Evolutionary conservation across 2,113 vertebrate genomes (phyloP).

Genomic region (Gopherus evgoodei): DNA sequence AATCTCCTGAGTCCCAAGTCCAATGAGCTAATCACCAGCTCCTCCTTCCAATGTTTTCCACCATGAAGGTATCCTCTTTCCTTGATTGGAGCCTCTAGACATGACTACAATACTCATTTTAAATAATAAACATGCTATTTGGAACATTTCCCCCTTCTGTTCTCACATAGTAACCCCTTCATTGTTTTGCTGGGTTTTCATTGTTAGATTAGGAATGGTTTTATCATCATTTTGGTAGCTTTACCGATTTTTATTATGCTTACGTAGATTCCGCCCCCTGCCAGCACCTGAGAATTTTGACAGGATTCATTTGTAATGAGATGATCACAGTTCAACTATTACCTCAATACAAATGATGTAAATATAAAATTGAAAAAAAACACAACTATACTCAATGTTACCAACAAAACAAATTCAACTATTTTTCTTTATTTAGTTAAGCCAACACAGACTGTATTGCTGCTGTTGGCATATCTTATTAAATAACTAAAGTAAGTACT

Average conservation of each 20-base stretch:
- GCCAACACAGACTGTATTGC: background rate
- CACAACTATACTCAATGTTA: background rate
- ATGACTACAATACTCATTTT: background rate
- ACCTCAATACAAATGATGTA: background rate
- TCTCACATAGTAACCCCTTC: background rate
- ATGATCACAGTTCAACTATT: background rate
- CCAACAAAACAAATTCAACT: background rate
- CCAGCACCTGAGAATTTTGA: no score
- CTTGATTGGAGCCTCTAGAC: background rate
- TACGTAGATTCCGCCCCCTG: background rate
- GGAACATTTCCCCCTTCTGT: background rate
- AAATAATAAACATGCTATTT: background rate
- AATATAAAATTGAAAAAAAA: background rate
- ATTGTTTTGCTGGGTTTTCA: background rate
- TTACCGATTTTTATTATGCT: background rate
- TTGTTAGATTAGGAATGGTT: background rate
- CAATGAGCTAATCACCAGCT: background rate
- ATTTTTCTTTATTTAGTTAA: background rate
- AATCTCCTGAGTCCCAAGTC: background rate
- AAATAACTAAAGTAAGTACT: background rate
- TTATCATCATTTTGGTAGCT: background rate
- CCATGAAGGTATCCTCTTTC: background rate
- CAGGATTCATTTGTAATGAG: background rate
- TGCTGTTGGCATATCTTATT: background rate
- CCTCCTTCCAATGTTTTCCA: rapidly evolving